A percentile compares a stretch with the other conserved stretches of the same genome.
Evolutionary conservation across 1,140 invertebrate species (phyloP).

Genomic region (Hestina assimilis): DNA sequence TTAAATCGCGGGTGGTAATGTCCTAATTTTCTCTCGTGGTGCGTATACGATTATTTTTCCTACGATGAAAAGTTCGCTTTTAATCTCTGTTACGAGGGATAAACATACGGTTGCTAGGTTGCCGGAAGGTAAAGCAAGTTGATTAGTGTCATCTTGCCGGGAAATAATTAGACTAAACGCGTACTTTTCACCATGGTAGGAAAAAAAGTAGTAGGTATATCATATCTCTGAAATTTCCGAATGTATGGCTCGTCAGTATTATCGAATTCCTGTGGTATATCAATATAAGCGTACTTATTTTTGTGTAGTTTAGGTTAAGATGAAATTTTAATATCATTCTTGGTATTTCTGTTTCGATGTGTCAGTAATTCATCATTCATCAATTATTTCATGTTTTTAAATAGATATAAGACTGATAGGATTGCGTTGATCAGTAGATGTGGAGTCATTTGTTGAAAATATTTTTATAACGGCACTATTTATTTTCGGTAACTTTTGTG

Average conservation of each 20-base stretch:
- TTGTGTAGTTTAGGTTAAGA: conserved; percentile 49
- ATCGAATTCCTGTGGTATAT: conserved; percentile 59
- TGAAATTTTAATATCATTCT: conserved; percentile 45
- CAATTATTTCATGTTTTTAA: conserved; percentile 30
- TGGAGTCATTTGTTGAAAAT: conserved; percentile 25
- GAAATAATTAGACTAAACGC: no score
- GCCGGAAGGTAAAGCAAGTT: no score
- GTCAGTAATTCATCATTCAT: conserved; percentile 30
- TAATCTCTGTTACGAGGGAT: no score
- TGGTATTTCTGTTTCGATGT: conserved; percentile 34
- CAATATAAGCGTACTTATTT: conserved; percentile 46
- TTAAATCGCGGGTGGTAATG: no score
- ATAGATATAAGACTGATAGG: conserved; percentile 73
- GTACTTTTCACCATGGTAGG: no score
- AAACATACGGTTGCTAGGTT: no score
- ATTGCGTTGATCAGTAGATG: conserved; percentile 45
- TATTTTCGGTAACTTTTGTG: conserved; percentile 38
- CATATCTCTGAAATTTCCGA: conserved; percentile 62
- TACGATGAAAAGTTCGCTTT: no score
- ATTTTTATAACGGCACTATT: conserved; percentile 61
- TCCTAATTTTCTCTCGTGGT: no score
- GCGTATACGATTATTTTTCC: no score
- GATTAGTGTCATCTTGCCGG: no score
- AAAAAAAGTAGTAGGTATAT: no score
- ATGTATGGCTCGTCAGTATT: conserved; percentile 66